A percentile compares a stretch with the other conserved stretches of the same genome.
Conservation (phyloP, 2,888 invertebrate species). For the Caenorhabditis macrosperma region DNA sequence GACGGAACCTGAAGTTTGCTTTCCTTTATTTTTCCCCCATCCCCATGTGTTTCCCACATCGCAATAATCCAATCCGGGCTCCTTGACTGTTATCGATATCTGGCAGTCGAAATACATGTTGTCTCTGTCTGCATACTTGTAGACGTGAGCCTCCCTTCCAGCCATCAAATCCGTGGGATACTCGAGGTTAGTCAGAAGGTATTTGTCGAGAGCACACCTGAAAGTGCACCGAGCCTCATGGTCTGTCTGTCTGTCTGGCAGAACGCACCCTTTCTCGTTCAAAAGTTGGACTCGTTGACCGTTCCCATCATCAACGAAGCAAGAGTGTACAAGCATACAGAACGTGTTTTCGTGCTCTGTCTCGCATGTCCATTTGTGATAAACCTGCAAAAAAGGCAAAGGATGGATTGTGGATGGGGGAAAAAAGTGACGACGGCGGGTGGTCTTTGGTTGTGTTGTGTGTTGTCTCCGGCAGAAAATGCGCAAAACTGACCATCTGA, state of each 20-base stretch:
- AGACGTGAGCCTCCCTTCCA: constrained; percentile 78
- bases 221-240: constrained; percentile 9
- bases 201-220: constrained; percentile 79
- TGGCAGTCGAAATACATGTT: constrained; percentile 79
- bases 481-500: constrained; percentile 72
- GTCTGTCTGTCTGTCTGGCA: neutral
- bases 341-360: constrained; percentile 76
- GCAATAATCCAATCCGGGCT: constrained; percentile 75
- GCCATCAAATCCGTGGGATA: constrained; percentile 78
- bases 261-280: constrained; percentile 74
- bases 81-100: constrained; percentile 77
- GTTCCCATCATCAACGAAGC: constrained; percentile 79
- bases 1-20: constrained; percentile 58
- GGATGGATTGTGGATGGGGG: neutral
- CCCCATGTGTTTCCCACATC: constrained; percentile 69
- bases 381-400: constrained; percentile 69
- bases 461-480: neutral
- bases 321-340: constrained; percentile 79
- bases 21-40: neutral
- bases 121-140: constrained; percentile 78
- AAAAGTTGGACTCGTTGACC: constrained; percentile 77
- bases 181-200: constrained; percentile 77
- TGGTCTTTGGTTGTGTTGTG: constrained; percentile 25
- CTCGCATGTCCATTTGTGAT: constrained; percentile 80
- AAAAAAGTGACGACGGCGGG: neutral